These are phyloP conservation scores for Catostomus latipinnis DNA, from an alignment of 2,797 vertebrate species.

Conservation along the genomic window DNA sequence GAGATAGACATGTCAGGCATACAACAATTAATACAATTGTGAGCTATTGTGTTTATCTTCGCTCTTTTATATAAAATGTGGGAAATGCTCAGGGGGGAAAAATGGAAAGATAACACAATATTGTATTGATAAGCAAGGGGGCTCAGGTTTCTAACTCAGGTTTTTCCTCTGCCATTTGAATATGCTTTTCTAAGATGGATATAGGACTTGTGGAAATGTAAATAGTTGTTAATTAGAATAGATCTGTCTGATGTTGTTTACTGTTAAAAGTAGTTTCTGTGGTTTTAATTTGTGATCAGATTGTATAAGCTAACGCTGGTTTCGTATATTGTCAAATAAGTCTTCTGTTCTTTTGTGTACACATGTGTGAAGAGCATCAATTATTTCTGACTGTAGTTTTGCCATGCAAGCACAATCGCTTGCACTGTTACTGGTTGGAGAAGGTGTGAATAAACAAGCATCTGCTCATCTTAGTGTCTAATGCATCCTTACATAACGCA, in stretches of 20 bases:
- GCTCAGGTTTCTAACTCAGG: too few species aligned
- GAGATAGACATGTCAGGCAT: neutral
- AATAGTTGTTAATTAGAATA: too few species aligned
- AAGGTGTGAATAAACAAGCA: neutral
- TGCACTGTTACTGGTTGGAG: neutral
- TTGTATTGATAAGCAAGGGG: too few species aligned
- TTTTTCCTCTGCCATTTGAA: too few species aligned
- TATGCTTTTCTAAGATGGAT: too few species aligned
- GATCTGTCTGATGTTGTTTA: too few species aligned
- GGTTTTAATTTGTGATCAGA: neutral
- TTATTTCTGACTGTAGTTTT: neutral
- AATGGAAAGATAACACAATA: too few species aligned
- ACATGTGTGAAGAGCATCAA: neutral
- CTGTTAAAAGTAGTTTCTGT: neutral
- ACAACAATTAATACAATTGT: neutral
- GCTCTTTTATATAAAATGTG: neutral
- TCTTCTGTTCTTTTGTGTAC: too few species aligned
- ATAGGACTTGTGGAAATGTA: too few species aligned
- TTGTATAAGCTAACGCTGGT: neutral
- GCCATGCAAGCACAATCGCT: neutral
- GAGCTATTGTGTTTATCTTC: neutral
- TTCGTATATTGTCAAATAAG: neutral
- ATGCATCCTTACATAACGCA: neutral
- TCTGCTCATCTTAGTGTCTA: neutral
- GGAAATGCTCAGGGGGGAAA: too few species aligned